Base-by-base conservation (phyloP, 2,888 invertebrate genomes). In the Liodrosophila aerea region DNA sequence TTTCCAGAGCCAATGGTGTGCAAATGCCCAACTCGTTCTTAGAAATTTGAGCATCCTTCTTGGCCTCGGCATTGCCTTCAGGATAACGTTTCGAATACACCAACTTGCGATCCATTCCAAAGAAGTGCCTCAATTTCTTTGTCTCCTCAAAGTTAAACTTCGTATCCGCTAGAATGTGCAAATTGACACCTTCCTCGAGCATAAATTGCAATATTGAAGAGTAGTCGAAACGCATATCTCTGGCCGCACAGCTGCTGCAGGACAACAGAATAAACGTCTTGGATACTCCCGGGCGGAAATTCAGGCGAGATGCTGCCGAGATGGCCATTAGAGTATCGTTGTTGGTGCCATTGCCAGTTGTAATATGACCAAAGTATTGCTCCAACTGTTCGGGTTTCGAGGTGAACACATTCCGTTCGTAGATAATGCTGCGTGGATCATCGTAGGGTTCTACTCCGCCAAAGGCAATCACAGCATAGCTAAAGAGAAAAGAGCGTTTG, bases 21-120 rank as follows among this genome's bases (percentile, higher is more conserved):
- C 97, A 97, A 40, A 94, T 92, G 12, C 96, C 96, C 18, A 96
- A 90, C 59, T 92, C 93, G 58, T 92, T 93, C 87, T 96, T 96
- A 0, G 96, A 94, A 63, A 95, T 90, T 58, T 93, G 93, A 15
- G 95, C 93, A 88, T 95, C 94, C 62, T 93, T 92, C 63, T 94
- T 91, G 5, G 96, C 91, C 37, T 93, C 94, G 0, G 91, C 88
- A 88, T 97, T 96, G 0, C 97, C 97, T 18, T 91, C 92, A 49
- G 93, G 92, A 86, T 95, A 96, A 73, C 95, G 95, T 86, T 94
- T 95, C 0, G 96, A 96, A 87, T 94, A 97, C 0, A 96, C 95
- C 45, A 92, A 89, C 0, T 91, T 91, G 30, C 93, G 93, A 89
- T 97, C 97, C 70, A 97, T 91, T 8, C 96, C 96, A 81, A 94